Base-by-base conservation (phyloP, 2,113 vertebrate species). In the Strigops habroptila region DNA sequence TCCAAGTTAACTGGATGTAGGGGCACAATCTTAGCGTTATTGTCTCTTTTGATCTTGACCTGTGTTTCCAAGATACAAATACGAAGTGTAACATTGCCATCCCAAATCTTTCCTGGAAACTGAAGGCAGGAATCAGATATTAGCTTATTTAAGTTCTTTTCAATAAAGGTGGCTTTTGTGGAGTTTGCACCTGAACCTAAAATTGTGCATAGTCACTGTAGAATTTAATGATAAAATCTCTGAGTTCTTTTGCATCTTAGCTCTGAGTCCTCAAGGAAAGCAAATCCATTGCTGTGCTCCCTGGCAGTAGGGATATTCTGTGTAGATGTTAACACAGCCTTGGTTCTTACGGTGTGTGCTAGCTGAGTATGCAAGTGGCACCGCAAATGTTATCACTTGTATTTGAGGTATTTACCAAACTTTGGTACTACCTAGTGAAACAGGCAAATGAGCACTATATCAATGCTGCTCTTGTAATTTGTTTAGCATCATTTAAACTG, bases 401-500 rank as follows among this genome's bases (percentile, higher is more conserved):
- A 39, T 76, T 57, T 79, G 62, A 88, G 63, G 22, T 75, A 39
- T 80, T 95, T 88, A 57, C 80, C n/a, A 65, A 90, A 41, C 70
- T 76, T 75, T 89, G 53, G 39, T 82, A 68, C 43, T 74, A 59
- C 60, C 55, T 63, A 22, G 31, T 41, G 46, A 82, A 85, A 44
- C 37, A 68, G 62, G 33, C 33, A 84, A 53, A 76, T 49, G 60
- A 94, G 65, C 82, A 12, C 49, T 33, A 0, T 90, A 43, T 67
- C 33, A 68, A 4, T 88, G 92, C 57, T 86, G 68, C 93, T 91
- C 68, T 55, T 49, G 60, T 92, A 75, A 46, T 75, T 97, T 74
- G 41, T 74, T 74, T 74, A 78, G 52, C 83, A 46, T 91, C 88
- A 88, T 86, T 86, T 95, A 94, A 96, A 94, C 70, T 94, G 82